Conservation (phyloP, 2,888 invertebrate genomes). For the Troides helena region DNA sequence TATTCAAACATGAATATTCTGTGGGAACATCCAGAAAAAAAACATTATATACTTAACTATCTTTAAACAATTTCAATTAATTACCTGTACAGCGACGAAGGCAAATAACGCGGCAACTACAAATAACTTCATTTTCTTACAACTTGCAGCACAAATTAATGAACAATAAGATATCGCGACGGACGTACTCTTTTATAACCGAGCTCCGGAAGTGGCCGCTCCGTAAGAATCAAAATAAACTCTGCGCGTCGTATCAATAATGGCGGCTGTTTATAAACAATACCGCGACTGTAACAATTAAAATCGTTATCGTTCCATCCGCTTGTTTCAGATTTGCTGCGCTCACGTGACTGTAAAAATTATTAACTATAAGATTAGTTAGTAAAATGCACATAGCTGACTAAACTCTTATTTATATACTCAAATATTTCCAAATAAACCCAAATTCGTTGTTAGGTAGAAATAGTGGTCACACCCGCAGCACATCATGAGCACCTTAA, state of each 20-base stretch:
- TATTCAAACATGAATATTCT: too few relatives aligned
- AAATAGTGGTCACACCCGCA: too few relatives aligned
- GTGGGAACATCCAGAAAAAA: too few relatives aligned
- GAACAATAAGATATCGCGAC: conserved; percentile 40
- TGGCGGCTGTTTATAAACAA: conserved; percentile 60
- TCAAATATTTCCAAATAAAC: too few relatives aligned
- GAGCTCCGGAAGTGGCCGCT: conserved; percentile 33
- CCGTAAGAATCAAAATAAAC: conserved; percentile 49
- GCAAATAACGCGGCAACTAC: conserved; percentile 56
- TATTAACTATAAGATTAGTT: neutral
- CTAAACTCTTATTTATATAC: too few relatives aligned
- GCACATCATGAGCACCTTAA: too few relatives aligned
- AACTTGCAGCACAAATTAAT: conserved; percentile 31
- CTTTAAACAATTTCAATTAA: conserved; percentile 1
- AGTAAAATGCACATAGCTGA: too few relatives aligned
- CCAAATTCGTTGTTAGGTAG: too few relatives aligned
- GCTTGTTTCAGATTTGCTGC: conserved; percentile 46
- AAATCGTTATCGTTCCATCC: conserved; percentile 51
- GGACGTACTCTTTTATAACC: conserved; percentile 52
- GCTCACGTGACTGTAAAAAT: conserved; percentile 36
- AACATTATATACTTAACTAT: too few relatives aligned
- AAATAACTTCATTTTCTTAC: conserved; percentile 56
- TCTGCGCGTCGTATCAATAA: conserved; percentile 46
- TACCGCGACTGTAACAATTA: conserved; percentile 49
- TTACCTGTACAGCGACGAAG: conserved; percentile 65